Percentiles rank a stretch among this genome's conserved stretches.
Conservation (phyloP, 1,140 invertebrate species). For the Drosophila erecta region DNA sequence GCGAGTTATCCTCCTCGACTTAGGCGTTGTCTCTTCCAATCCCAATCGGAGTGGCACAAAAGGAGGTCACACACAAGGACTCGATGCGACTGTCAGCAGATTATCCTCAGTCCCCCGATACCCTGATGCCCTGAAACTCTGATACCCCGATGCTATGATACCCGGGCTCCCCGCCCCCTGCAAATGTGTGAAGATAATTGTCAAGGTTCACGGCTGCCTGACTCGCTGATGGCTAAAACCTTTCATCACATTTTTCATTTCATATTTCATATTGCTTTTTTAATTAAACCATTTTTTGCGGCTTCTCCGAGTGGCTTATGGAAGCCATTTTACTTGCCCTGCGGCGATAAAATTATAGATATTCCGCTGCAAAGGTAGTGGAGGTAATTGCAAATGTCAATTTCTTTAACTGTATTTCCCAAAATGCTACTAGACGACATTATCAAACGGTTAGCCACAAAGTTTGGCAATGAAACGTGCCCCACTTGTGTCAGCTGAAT, state of each 20-base stretch:
- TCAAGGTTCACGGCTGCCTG: conserved; percentile 55
- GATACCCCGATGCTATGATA: neutral
- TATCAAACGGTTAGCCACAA: neutral
- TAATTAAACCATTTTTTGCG: conserved; percentile 60
- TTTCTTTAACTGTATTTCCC: conserved; percentile 5
- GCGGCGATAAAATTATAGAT: conserved; percentile 13
- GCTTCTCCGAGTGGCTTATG: conserved; percentile 56
- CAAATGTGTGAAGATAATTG: conserved; percentile 74
- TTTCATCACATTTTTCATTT: conserved; percentile 65
- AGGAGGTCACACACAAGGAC: conserved; percentile 38
- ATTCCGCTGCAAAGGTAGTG: neutral
- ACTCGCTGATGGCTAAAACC: conserved; percentile 49
- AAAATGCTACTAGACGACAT: neutral
- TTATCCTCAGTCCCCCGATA: conserved; percentile 48
- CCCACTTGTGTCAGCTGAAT: neutral
- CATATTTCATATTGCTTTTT: conserved; percentile 52
- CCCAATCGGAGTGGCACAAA: conserved; percentile 50
- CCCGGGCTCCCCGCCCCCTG: conserved; percentile 11
- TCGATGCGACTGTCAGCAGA: conserved; percentile 57
- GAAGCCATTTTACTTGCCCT: conserved; percentile 33
- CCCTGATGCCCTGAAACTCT: neutral
- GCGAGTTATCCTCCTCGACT: conserved; percentile 73
- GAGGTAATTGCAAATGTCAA: conserved; percentile 18
- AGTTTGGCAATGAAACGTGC: conserved; percentile 1
- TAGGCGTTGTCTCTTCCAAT: conserved; percentile 70